Evolutionary conservation across 1,140 invertebrate genomes (phyloP).

Genomic region (Meloidogyne chitwoodi): DNA sequence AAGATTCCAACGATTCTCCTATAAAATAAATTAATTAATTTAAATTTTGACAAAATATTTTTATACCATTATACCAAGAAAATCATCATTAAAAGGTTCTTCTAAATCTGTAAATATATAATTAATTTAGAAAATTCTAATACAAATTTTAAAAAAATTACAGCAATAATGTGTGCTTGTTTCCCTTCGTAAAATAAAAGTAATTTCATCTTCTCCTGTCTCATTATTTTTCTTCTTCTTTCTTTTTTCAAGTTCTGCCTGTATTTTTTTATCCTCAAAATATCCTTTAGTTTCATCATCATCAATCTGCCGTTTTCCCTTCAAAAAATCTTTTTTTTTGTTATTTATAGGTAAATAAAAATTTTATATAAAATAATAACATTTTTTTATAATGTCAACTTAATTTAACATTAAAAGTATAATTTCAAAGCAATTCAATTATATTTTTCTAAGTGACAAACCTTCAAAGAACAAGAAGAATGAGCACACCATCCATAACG

Average conservation of each 20-base stretch:
- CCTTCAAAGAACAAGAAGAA: neutral
- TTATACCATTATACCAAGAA: neutral
- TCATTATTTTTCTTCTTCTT: neutral
- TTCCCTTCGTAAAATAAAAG: neutral
- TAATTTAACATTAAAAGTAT: too few species aligned
- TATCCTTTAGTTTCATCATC: neutral
- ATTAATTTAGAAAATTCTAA: neutral
- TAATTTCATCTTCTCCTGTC: neutral
- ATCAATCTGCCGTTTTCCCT: neutral
- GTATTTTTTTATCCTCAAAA: neutral
- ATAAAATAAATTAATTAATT: neutral
- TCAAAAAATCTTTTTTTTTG: too few species aligned
- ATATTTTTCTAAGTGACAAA: neutral
- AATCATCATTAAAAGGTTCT: constrained; percentile 13
- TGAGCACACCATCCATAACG: neutral
- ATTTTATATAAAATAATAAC: too few species aligned
- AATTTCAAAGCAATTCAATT: too few species aligned
- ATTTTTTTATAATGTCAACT: too few species aligned
- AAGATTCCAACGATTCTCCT: constrained; percentile 20
- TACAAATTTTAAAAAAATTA: neutral
- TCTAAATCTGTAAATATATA: constrained; percentile 9
- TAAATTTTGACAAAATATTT: neutral
- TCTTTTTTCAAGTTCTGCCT: neutral
- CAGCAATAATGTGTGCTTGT: constrained; percentile 12
- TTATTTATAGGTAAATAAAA: too few species aligned